Evolutionary conservation across 2,113 vertebrate species (phyloP).

Genomic region (Ploceus nigricollis): DNA sequence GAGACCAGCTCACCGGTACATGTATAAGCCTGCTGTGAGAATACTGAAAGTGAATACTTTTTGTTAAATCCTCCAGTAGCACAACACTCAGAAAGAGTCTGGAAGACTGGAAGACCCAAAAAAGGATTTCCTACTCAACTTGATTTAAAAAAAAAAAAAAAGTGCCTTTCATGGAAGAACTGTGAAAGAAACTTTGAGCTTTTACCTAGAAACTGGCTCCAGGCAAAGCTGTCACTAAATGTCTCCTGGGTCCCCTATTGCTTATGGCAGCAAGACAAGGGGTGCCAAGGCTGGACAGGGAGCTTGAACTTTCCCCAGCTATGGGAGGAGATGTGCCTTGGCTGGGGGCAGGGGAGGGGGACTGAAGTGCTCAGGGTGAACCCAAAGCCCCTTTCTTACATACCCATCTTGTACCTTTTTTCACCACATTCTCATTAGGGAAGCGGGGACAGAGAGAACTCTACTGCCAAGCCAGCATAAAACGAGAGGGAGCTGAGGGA

Average conservation of each 20-base stretch:
- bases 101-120: neutral
- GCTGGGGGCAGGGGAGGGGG: neutral
- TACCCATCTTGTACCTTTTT: neutral
- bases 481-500: neutral
- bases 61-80: neutral
- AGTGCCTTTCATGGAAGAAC: neutral
- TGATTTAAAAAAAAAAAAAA: rapidly evolving
- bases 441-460: neutral
- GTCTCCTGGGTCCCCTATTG: neutral
- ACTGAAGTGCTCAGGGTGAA: neutral
- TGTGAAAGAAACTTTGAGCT: neutral
- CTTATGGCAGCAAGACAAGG: neutral
- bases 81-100: neutral
- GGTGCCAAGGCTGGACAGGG: conserved; percentile 3
- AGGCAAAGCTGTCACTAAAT: neutral
- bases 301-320: neutral
- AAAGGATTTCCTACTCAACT: neutral
- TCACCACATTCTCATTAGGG: too few species aligned
- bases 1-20: neutral
- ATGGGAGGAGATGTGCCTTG: neutral
- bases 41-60: neutral
- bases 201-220: neutral
- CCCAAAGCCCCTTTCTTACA: neutral
- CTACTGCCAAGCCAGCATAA: neutral
- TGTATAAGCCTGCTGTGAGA: neutral